Base-by-base conservation (phyloP, 2,888 invertebrate genomes). In the Hedychridium roseum region DNA sequence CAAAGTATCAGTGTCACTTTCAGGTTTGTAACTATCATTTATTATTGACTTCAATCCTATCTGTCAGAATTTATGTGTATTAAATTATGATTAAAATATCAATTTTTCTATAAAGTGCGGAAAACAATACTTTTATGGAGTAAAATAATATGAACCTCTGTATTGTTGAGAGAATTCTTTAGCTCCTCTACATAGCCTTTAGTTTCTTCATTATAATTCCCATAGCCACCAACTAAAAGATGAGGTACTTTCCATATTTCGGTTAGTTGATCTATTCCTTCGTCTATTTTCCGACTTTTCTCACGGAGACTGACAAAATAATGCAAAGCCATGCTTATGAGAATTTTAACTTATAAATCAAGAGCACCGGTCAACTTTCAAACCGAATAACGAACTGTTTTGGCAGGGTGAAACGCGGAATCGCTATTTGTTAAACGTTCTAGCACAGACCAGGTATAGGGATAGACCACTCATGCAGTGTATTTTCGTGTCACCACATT, bases 171-270 rank as follows among this genome's bases (percentile, higher is more conserved):
- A 7, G 15, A 17, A 1, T 43, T 42, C 40, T 20, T 17, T 16
- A 57, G 0, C 5, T 34, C n/a, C 23, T 57, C 44, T 2, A 47
- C 1, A 1, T 31, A 34, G 7, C 17, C 12, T n/a, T 40, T 15
- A 7, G 37, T 43, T 14, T 57, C 46, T 7, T 17, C 12, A 0
- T 45, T 44, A 3, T 31, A 21, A 15, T 60, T 50, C 1, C 5
- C 42, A n/a, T 48, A 57, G 3, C 47, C 32, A n/a, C 60, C 54
- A 2, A 60, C 3, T 2, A 60, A n/a, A 17, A 45, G 27, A 1
- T 49, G 21, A 4, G 57, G 54, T 1, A 14, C n/a, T 14, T 41
- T 42, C 60, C 60, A 60, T 5, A 14, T 43, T 0, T 36, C 20
- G 5, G 3, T 4, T 17, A 60, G 38, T 7, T 34, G 44, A 1